Evolutionary conservation across 2,113 vertebrate genomes (phyloP).

Genomic region (Acanthochromis polyacanthus): DNA sequence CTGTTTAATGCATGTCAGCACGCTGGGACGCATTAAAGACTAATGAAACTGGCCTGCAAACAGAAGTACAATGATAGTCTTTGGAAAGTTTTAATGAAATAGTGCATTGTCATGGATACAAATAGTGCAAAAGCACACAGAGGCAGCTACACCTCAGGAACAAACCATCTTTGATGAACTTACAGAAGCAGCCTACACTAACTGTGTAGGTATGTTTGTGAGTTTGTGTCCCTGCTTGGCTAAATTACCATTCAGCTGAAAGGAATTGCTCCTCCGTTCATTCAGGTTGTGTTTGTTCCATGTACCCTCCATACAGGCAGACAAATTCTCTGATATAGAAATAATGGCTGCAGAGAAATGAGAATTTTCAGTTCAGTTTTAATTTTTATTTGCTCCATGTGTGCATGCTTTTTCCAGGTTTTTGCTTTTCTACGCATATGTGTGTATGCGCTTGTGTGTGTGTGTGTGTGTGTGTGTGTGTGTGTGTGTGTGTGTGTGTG

Average conservation of each 20-base stretch:
- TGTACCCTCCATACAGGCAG: too few relatives aligned
- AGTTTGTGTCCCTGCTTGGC: too few relatives aligned
- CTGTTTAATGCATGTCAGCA: background rate
- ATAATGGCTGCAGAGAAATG: constrained; percentile 7
- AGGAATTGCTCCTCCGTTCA: too few relatives aligned
- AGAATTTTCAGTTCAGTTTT: background rate
- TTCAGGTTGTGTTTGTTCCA: too few relatives aligned
- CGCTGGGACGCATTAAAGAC: background rate
- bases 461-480: too few relatives aligned
- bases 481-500: constrained; percentile 25
- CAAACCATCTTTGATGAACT: too few relatives aligned
- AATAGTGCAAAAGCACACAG: background rate
- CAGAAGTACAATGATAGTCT: background rate
- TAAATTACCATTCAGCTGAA: too few relatives aligned
- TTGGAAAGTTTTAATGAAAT: background rate
- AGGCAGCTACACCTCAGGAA: background rate
- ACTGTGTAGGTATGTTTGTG: too few relatives aligned
- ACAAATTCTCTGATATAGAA: too few relatives aligned
- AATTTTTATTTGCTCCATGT: background rate
- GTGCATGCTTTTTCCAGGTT: constrained; percentile 3
- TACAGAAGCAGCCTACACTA: too few relatives aligned
- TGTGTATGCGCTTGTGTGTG: too few relatives aligned
- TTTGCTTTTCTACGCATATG: background rate
- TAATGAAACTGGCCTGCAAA: background rate
- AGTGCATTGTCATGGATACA: background rate